A percentile compares a stretch with the other conserved stretches of the same genome.
Evolutionary conservation across 35 echinoderm and acorn worm species (phyloP).

Genomic region (Eucidaris tribuloides): DNA sequence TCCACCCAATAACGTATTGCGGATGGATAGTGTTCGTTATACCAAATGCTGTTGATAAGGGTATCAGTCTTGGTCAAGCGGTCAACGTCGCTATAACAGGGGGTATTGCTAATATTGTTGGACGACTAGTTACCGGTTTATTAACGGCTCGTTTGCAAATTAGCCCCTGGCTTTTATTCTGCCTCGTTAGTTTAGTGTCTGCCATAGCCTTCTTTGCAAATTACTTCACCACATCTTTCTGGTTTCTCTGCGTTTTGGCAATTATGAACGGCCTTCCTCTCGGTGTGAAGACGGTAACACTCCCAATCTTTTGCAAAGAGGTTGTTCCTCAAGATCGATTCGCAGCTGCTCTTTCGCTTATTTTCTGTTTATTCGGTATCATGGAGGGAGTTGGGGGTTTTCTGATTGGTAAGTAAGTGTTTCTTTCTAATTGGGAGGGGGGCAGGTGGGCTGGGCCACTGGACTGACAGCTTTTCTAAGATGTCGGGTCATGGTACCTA

Average conservation of each 20-base stretch:
- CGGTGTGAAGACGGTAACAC: background rate
- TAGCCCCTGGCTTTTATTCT: background rate
- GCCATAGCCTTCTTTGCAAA: background rate
- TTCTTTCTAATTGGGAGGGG: no score
- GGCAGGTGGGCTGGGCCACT: no score
- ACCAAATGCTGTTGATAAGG: slow-evolving; percentile 2
- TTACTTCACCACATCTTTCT: background rate
- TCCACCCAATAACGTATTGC: background rate
- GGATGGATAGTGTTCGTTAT: background rate
- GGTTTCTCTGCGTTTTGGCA: background rate
- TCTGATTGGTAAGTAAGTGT: background rate
- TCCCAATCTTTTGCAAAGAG: background rate
- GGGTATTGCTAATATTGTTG: background rate
- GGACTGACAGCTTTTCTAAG: no score
- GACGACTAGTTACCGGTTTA: background rate
- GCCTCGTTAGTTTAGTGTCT: background rate
- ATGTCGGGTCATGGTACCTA: no score
- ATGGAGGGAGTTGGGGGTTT: background rate
- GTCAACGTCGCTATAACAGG: background rate
- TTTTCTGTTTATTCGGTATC: background rate
- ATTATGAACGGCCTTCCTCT: background rate
- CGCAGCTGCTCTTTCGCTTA: background rate
- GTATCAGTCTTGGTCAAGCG: background rate
- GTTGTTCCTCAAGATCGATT: background rate
- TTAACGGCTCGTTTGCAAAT: background rate